Base-by-base conservation (phyloP, 1,140 invertebrate genomes). In the Papilio dardanus region DNA sequence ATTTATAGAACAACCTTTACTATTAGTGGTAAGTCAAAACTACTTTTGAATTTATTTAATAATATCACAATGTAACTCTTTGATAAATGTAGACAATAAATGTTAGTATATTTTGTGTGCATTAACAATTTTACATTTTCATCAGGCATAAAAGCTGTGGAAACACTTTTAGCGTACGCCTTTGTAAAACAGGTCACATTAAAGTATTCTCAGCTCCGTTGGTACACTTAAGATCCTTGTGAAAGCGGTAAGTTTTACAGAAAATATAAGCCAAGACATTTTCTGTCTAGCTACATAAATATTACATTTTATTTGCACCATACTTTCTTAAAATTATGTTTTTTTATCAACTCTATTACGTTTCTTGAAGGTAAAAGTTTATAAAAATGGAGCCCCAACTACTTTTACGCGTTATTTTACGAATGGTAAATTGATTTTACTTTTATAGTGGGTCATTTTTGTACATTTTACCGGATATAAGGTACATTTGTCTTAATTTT, bases 241-340 rank as follows among this genome's bases (percentile, higher is more conserved):
- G 10, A 28, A 62, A 62, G 54, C 54, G 12, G 54, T 28, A 30
- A 62, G 54, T 62, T 28, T 62, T 62, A 62, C 54, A 62, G 54
- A 62, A 28, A 62, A 62, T 62, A 62, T 30, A 62, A 62, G 54
- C 54, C 21, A 62, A 28, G 54, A 54, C 8, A 54, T 54, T 54
- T 16, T 3, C 50, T 21, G 21, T 24, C 50, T 54, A 24, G 21
- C 50, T 8, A 2, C 19, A 54, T 54, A 54, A 24, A 54, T 24
- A 54, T 54, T 24, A 54, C 50, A 12, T 54, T 54, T 54, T 54
- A 24, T 54, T 54, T 54, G 19, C 19, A 21, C 14, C 19, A 54
- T 54, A 21, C 19, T 54, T 21, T 10, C 7, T 21, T 24, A 24
- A 3, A 21, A 54, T 54, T 54, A 24, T 10, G 10, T 54, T 24